A percentile compares a stretch with the other conserved stretches of the same genome.
These are phyloP conservation scores for Monarcha castaneiventris DNA, from an alignment of 2,113 vertebrate genomes.

Conservation along the genomic window DNA sequence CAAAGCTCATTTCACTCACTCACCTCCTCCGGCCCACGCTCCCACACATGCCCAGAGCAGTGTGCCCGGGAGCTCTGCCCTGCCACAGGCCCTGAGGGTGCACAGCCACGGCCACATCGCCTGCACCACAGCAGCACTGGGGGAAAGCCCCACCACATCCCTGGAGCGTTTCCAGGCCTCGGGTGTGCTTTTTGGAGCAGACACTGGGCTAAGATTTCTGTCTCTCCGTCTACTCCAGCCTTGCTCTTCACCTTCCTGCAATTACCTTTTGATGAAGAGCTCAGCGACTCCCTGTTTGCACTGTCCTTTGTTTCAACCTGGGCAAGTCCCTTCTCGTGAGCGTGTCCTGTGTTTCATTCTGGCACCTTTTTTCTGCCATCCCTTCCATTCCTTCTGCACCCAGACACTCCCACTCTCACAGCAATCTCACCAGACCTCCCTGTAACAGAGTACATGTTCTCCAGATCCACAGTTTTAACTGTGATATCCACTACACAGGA, in stretches of 20 bases:
- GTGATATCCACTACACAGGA: not conserved
- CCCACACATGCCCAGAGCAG: fast-evolving
- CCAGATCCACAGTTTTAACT: not conserved
- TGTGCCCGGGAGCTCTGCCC: fast-evolving
- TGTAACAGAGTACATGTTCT: not conserved
- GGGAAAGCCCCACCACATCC: not conserved
- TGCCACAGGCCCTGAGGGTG: fast-evolving
- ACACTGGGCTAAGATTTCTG: not conserved
- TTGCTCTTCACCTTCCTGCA: not conserved
- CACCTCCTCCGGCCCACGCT: fast-evolving
- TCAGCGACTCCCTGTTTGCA: not conserved
- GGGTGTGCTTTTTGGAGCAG: not conserved
- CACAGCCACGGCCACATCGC: fast-evolving
- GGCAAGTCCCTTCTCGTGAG: not conserved
- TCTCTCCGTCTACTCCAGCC: not conserved
- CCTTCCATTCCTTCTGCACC: not conserved
- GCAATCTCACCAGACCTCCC: not conserved
- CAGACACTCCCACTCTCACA: not conserved
- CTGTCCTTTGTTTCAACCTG: not conserved
- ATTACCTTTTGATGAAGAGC: not conserved
- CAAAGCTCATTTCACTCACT: not conserved
- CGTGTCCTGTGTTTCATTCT: not conserved
- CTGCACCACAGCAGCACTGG: not conserved
- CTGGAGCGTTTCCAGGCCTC: not conserved
- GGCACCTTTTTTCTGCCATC: not conserved